phyloP scores from a whole-genome alignment of 2,888 invertebrate species.

The Poecilobothrus nobilitatus region DNA sequence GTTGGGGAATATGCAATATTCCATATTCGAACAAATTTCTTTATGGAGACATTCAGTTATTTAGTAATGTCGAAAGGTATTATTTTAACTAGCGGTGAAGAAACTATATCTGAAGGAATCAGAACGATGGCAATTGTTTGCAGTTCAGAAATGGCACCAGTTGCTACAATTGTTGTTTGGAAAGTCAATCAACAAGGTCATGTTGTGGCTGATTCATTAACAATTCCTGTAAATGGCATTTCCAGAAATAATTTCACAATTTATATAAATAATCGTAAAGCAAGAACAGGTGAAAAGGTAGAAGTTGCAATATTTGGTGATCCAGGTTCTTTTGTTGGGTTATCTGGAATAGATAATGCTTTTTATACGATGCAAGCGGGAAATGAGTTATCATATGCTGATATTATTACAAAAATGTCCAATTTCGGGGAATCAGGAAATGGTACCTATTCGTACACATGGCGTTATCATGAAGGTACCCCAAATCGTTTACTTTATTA shows the following conservation, averaged over 20 bases:
- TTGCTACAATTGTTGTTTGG: conserved; percentile 83
- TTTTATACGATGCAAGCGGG: conserved; percentile 91
- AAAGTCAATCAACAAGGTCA: conserved; percentile 73
- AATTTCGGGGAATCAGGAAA: conserved; percentile 78
- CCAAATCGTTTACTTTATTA: conserved; percentile 79
- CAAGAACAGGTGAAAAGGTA: conserved; percentile 83
- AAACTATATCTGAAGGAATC: conserved; percentile 68
- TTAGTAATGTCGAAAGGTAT: conserved; percentile 88
- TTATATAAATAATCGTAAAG: conserved; percentile 84
- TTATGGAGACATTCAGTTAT: conserved; percentile 81
- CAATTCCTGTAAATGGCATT: conserved; percentile 95
- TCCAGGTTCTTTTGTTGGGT: conserved; percentile 87
- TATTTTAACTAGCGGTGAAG: conserved; percentile 73
- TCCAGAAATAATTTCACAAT: conserved; percentile 85
- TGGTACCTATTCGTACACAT: conserved; percentile 72
- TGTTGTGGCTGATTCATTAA: conserved; percentile 84
- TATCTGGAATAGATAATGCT: conserved; percentile 81
- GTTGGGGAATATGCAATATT: conserved; percentile 93
- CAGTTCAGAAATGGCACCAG: conserved; percentile 86
- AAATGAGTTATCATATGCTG: conserved; percentile 79
- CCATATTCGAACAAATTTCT: conserved; percentile 86
- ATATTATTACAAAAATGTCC: conserved; percentile 79
- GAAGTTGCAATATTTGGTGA: conserved; percentile 91
- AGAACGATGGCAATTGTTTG: conserved; percentile 74
- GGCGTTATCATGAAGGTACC: conserved; percentile 74